Evolutionary conservation across 1,140 invertebrate species (phyloP), one percentile per base, ranked within the genome.

Genomic region (Hyles euphorbiae): DNA sequence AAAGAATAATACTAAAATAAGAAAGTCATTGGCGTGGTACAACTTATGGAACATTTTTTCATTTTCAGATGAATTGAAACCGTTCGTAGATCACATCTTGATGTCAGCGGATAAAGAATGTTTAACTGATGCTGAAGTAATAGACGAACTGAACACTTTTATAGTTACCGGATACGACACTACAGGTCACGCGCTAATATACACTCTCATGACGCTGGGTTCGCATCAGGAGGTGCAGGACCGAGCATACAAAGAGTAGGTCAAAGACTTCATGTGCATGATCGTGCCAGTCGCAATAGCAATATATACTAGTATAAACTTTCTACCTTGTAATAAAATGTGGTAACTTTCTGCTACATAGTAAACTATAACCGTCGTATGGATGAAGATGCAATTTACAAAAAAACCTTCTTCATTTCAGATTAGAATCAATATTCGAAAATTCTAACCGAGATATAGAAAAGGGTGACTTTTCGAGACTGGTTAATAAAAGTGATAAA

Each of bases 401-500:
- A 8, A 8, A 8, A 8, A 12, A 47, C n/a, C 36, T 36, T 36
- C 3, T 55, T 45, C 32, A 44, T 55, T 34, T 2, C 9, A 56
- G 54, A 32, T 36, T 56, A 52, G 9, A 53, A 53, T 5, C n/a
- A 34, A 50, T 53, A 45, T 46, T 53, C 7, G 45, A 43, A 12
- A 9, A 47, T 53, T 34, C 44, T 8, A 51, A 73, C 34, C 50
- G 62, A 5, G 68, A 67, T 9, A 61, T 78, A 5, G 66, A 65
- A 6, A 81, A 76, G 36, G 72, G 74, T 33, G 77, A 79, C n/a
- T 34, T 68, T 53, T 45, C 60, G 9, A 63, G 69, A 22, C 53
- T 80, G 40, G 61, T 61, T 11, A 77, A 77, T 49, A n/a, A n/a
- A n/a, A n/a, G 62, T 72, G 8, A 59, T 75, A 7, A 70, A 73